Conservation (phyloP, 2,888 invertebrate species). For the Gymnosoma rotundatum region DNA sequence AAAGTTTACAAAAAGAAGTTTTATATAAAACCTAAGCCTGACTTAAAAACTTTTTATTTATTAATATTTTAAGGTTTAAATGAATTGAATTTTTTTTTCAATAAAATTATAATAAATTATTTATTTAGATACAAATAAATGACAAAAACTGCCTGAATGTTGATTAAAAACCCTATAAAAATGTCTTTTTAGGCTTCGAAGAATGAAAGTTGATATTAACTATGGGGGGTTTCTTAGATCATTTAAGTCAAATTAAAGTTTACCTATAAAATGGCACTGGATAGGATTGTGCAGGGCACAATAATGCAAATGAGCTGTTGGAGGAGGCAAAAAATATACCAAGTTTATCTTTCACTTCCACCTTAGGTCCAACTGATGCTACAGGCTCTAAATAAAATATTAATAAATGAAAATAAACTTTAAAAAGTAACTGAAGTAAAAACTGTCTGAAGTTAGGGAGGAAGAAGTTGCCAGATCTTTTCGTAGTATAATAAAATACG, state of each 20-base stretch:
- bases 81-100: too few species aligned
- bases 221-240: slow-evolving; percentile 3
- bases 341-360: slow-evolving; percentile 86
- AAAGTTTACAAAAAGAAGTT: too few species aligned
- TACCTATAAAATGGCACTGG: slow-evolving; percentile 87
- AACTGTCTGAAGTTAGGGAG: slow-evolving; percentile 60
- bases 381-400: slow-evolving; percentile 81
- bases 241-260: slow-evolving; percentile 9
- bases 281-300: slow-evolving; percentile 87
- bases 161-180: too few species aligned
- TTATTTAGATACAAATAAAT: too few species aligned
- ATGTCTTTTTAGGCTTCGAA: too few species aligned
- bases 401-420: not conserved
- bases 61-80: too few species aligned
- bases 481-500: too few species aligned
- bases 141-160: slow-evolving; percentile 48
- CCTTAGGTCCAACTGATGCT: slow-evolving; percentile 84
- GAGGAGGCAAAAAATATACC: slow-evolving; percentile 74
- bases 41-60: too few species aligned
- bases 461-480: too few species aligned
- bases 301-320: slow-evolving; percentile 79
- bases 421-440: not conserved
- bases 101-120: too few species aligned
- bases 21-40: too few species aligned
- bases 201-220: too few species aligned